Base-by-base conservation (phyloP, 2,888 invertebrate species). In the Dicranocentrus wangi region DNA sequence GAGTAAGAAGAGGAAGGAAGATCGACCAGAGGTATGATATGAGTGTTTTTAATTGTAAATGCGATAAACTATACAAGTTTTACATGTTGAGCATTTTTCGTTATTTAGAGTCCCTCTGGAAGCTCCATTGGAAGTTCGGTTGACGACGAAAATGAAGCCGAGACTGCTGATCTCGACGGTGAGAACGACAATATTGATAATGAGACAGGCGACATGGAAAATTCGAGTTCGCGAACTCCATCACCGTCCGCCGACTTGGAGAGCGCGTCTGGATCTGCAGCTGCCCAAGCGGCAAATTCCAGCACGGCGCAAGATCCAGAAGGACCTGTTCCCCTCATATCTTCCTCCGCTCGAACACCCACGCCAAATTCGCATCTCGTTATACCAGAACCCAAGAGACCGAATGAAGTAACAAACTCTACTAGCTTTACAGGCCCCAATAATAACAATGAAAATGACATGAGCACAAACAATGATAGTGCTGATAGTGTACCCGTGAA, bases 81-180 rank as follows among this genome's bases (percentile, higher is more conserved):
- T 32, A 32, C 32, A n/a, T n/a, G n/a, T n/a, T n/a, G n/a, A n/a
- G n/a, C n/a, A 53, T 43, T 65, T 84, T 86, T 13, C 85, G n/a
- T n/a, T n/a, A n/a, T n/a, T n/a, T n/a, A 87, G 87, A 95, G 95
- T 89, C 95, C 95, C 15, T 93, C 94, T 53, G 94, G 93, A 88
- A 95, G 95, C 88, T 91, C 94, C 82, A 94, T 94, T 88, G 95
- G 95, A 87, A 95, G 94, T 87, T 93, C 95, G 53, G 92, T 94
- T 63, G 93, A 94, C 88, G 92, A 92, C 81, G 91, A 91, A 82
- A 88, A 92, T 87, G 83, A 83, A 73, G 51, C 53, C 10, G 83
- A 80, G 27, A 43, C 65, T 53, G 77, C 73, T 39, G 84, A 84
- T 47, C 39, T 78, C 55, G 86, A 84, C 43, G 82, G 73, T 69